Evolutionary conservation across 2,113 vertebrate genomes (phyloP).

Genomic region (Zingel zingel): DNA sequence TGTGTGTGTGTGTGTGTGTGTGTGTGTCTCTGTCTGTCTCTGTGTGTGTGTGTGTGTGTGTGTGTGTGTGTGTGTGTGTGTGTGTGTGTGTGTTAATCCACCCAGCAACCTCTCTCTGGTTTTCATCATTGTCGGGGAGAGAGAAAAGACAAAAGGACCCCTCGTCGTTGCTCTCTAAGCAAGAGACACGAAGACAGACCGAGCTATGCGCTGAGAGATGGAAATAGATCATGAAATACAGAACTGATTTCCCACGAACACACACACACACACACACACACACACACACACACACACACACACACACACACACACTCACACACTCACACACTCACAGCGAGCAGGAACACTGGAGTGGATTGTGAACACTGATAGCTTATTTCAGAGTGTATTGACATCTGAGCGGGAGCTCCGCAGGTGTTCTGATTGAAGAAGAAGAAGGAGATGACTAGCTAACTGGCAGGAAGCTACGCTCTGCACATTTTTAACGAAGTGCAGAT

Average conservation of each 20-base stretch:
- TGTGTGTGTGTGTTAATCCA: slow-evolving; percentile 57
- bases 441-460: slow-evolving; percentile 75
- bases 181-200: slow-evolving; percentile 50
- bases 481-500: too few species aligned
- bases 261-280: too few species aligned
- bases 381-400: too few species aligned
- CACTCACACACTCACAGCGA: too few species aligned
- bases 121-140: slow-evolving; percentile 66
- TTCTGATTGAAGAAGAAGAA: too few species aligned
- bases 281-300: too few species aligned
- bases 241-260: slow-evolving; percentile 67
- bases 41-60: neutral
- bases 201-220: slow-evolving; percentile 65
- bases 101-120: slow-evolving; percentile 68
- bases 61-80: slow-evolving; percentile 52
- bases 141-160: slow-evolving; percentile 11
- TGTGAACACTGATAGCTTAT: too few species aligned
- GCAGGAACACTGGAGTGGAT: too few species aligned
- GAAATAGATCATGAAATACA: slow-evolving; percentile 81
- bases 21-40: slow-evolving; percentile 21
- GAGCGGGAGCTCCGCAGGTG: too few species aligned
- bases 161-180: slow-evolving; percentile 64
- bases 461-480: slow-evolving; percentile 24
- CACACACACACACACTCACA: too few species aligned
- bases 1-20: slow-evolving; percentile 28